Base-by-base conservation (phyloP, 2,888 invertebrate genomes). In the Atethmia centrago region DNA sequence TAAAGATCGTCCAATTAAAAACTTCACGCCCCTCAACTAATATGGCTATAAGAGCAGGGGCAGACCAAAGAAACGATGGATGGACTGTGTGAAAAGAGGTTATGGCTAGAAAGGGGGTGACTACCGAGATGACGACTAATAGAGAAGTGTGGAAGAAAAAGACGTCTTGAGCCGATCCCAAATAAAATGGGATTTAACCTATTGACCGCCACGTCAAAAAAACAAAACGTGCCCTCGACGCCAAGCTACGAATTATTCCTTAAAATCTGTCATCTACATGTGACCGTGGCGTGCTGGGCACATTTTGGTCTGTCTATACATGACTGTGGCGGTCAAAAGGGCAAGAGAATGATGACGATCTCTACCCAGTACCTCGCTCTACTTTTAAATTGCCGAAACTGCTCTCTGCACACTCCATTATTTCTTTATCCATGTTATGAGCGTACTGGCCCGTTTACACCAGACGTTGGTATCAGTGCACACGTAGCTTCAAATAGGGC, bases 401-500 rank as follows among this genome's bases (percentile, higher is more conserved):
- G 40, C 40, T 9, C 40, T 36, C 14, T n/a, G 42, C 14, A n/a
- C n/a, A 49, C 47, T 76, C 40, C 12, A 28, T 55, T 70, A 8
- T 25, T 51, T 40, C 9, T 56, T 19, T 49, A 31, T 55, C 36
- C 25, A 42, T 61, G 59, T 36, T 36, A 58, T 58, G 47, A 68
- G 31, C 51, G 19, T 62, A 58, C 42, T 69, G 58, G 42, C 53
- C 51, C 31, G 42, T 59, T 69, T 59, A 74, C 78, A 64, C 49
- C 28, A 77, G 79, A 80, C 53, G 9, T 31, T 49, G 58, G n/a
- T 58, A 12, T 61, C 51, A 73, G 65, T 53, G 53, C 28, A 80
- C 63, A 58, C 55, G 53, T 66, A 63, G 49, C 36, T 53, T 71
- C 59, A 71, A 58, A 59, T 67, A 62, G 59, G 61, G 55, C 47